These are phyloP conservation scores for Graptemys geographica DNA, from an alignment of 2,797 vertebrate species.

Conservation along the genomic window DNA sequence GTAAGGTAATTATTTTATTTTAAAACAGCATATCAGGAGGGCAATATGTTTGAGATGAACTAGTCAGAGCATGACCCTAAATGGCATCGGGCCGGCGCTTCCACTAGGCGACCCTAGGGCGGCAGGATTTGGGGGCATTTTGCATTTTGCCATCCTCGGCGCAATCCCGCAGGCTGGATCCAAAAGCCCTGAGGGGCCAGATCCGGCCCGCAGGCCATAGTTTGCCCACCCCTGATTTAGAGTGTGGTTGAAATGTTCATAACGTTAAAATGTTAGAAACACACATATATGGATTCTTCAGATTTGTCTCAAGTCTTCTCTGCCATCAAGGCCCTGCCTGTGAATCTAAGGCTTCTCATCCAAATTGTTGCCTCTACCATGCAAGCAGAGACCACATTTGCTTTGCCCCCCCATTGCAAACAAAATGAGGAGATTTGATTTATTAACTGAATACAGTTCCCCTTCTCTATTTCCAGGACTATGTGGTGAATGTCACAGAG, in stretches of 20 bases:
- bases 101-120: no score
- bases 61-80: neutral
- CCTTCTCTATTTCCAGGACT: constrained; percentile 85
- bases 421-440: neutral
- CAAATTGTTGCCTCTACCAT: neutral
- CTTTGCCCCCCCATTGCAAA: neutral
- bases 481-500: constrained; percentile 91
- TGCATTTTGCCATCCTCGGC: no score
- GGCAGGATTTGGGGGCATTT: no score
- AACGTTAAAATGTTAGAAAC: neutral
- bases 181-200: no score
- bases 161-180: no score
- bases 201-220: no score
- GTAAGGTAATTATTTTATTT: constrained; percentile 83
- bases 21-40: neutral
- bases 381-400: neutral
- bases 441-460: neutral
- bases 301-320: neutral
- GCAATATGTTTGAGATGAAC: neutral
- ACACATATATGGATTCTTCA: neutral
- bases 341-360: neutral
- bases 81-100: neutral
- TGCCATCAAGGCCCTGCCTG: neutral
- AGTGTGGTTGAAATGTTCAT: neutral
- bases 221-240: neutral